Evolutionary conservation across 2,888 invertebrate genomes (phyloP).

Genomic region (Eristalis intricaria): DNA sequence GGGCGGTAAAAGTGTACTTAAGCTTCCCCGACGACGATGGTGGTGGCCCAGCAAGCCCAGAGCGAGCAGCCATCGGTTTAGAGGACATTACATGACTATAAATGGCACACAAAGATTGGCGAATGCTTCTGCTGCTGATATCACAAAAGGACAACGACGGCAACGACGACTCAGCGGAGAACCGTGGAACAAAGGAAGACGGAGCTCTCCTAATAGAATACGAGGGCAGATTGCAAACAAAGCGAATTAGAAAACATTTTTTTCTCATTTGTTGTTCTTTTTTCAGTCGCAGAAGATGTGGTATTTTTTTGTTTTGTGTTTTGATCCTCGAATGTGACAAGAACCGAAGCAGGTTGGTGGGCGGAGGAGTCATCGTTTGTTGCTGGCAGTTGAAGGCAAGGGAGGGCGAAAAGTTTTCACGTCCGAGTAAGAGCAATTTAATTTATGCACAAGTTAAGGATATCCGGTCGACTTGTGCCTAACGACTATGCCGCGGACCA

Average conservation of each 20-base stretch:
- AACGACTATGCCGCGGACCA: background rate
- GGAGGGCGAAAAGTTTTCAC: background rate
- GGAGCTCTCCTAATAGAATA: constrained; percentile 44
- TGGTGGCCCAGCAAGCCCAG: constrained; percentile 27
- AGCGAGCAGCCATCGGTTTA: constrained; percentile 20
- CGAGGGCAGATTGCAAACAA: constrained; percentile 53
- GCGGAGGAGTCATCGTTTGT: background rate
- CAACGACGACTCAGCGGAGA: background rate
- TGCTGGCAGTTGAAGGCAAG: constrained; percentile 19
- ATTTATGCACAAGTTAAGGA: constrained; percentile 32
- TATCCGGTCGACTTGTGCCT: background rate
- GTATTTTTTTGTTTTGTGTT: background rate
- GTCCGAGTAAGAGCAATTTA: constrained; percentile 14
- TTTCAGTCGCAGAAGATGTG: background rate
- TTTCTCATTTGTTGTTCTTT: constrained; percentile 11
- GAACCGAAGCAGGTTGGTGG: background rate
- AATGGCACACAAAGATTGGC: constrained; percentile 50
- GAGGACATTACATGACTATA: constrained; percentile 37
- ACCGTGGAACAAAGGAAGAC: constrained; percentile 12
- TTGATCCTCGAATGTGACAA: constrained; percentile 6
- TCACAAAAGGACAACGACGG: constrained; percentile 15
- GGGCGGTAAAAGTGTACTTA: constrained; percentile 15
- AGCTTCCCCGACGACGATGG: background rate
- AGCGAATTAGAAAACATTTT: constrained; percentile 37
- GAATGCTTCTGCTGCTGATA: constrained; percentile 21